These are phyloP conservation scores for Atrina japonica DNA, from an alignment of 2,888 invertebrate genomes.

Conservation along the genomic window DNA sequence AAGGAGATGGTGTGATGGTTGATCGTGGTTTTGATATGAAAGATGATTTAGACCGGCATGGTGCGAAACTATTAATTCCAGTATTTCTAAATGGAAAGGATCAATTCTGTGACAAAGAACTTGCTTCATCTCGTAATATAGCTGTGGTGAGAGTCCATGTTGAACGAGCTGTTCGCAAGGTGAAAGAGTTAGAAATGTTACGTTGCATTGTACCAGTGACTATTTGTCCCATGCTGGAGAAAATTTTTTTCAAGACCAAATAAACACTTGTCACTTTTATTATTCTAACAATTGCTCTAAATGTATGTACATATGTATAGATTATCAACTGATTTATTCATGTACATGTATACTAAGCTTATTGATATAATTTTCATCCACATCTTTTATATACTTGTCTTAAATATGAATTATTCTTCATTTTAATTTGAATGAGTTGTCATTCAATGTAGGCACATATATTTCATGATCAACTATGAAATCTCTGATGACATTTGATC, in stretches of 20 bases:
- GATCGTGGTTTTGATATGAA: constrained; percentile 35
- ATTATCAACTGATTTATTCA: too few relatives aligned
- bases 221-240: constrained; percentile 20
- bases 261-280: too few relatives aligned
- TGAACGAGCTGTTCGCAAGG: constrained; percentile 28
- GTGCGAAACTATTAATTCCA: constrained; percentile 25
- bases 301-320: too few relatives aligned
- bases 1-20: constrained; percentile 33
- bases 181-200: constrained; percentile 29
- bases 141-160: constrained; percentile 33
- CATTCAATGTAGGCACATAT: too few relatives aligned
- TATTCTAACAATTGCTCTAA: too few relatives aligned
- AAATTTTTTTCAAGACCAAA: constrained; percentile 8
- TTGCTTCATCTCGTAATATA: constrained; percentile 17
- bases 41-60: constrained; percentile 8
- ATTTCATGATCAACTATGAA: too few relatives aligned
- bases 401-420: too few relatives aligned
- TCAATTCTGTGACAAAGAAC: constrained; percentile 25
- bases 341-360: too few relatives aligned
- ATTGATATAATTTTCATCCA: too few relatives aligned
- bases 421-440: too few relatives aligned
- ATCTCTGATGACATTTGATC: too few relatives aligned
- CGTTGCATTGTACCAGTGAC: constrained; percentile 27
- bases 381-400: too few relatives aligned
- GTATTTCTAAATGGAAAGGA: constrained; percentile 27